Evolutionary conservation across 2,888 invertebrate species (phyloP).

Genomic region (Pseudanteris insignis): DNA sequence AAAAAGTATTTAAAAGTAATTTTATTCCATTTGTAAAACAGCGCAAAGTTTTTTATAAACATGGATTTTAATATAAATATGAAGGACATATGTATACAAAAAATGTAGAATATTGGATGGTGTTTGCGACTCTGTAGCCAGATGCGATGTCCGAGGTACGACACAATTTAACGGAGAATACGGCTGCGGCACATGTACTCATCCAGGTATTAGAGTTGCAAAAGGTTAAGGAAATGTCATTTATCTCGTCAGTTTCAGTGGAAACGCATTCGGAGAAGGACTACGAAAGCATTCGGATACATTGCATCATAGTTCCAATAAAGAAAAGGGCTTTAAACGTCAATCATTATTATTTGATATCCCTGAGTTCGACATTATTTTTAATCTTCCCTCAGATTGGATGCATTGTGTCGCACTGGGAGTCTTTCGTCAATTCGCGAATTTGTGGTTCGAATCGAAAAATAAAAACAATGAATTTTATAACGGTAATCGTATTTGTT

Average conservation of each 20-base stretch:
- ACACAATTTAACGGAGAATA: constrained; percentile 26
- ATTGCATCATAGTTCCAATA: no score
- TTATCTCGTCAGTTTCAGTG: constrained; percentile 3
- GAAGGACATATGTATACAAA: constrained; percentile 9
- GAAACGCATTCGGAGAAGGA: constrained; percentile 9
- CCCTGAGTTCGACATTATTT: constrained; percentile 23
- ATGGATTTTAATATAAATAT: constrained; percentile 11
- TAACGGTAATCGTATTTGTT: constrained; percentile 1
- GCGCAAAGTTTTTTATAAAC: neutral
- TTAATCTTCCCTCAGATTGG: constrained; percentile 13
- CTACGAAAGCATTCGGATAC: constrained; percentile 1
- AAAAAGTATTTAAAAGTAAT: constrained; percentile 19
- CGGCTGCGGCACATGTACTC: constrained; percentile 21
- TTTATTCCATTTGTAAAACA: constrained; percentile 34
- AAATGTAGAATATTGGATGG: constrained; percentile 20
- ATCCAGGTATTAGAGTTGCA: constrained; percentile 22
- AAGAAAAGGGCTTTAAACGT: constrained; percentile 7
- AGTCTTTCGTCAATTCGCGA: constrained; percentile 29
- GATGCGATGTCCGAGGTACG: constrained; percentile 18
- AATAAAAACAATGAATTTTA: constrained; percentile 6
- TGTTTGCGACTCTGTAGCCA: constrained; percentile 32
- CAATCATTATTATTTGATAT: constrained; percentile 16
- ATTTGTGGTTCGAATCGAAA: constrained; percentile 35
- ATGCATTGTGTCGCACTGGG: constrained; percentile 20
- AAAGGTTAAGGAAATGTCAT: constrained; percentile 32